Conservation (phyloP, 2,888 invertebrate species). For the Parasteatoda lunata region DNA sequence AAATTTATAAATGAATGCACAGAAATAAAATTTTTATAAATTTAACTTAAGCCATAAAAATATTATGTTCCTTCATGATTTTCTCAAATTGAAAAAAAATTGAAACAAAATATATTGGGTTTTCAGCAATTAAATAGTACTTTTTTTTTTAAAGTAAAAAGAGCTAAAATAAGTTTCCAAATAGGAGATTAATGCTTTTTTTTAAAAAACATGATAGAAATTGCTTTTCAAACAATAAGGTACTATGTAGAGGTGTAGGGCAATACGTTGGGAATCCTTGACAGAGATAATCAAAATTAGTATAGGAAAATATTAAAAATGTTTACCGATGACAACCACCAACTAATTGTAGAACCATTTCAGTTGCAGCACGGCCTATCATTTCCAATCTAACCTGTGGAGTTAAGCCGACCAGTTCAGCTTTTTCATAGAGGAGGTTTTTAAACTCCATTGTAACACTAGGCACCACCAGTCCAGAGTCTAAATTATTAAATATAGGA, state of each 20-base stretch:
- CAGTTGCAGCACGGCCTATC: slow-evolving; percentile 87
- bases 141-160: no score
- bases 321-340: slow-evolving; percentile 84
- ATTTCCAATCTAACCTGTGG: slow-evolving; percentile 83
- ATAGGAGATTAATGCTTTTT: no score
- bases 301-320: neutral
- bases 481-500: slow-evolving; percentile 73
- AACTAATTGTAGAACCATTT: slow-evolving; percentile 86
- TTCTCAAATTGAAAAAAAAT: no score
- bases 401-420: slow-evolving; percentile 82
- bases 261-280: neutral
- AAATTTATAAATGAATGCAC: no score
- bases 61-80: no score
- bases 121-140: no score
- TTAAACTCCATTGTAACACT: slow-evolving; percentile 82
- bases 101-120: no score
- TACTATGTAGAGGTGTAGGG: neutral
- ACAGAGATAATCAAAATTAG: neutral
- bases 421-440: slow-evolving; percentile 81
- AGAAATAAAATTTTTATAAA: no score
- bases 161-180: no score
- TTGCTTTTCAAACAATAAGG: neutral
- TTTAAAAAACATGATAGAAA: neutral
- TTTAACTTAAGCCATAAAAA: no score
- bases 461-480: slow-evolving; percentile 87